Percentiles rank a stretch among this genome's conserved stretches.
phyloP scores from a whole-genome alignment of 2,888 invertebrate species.

The Cylloceria caligata region DNA sequence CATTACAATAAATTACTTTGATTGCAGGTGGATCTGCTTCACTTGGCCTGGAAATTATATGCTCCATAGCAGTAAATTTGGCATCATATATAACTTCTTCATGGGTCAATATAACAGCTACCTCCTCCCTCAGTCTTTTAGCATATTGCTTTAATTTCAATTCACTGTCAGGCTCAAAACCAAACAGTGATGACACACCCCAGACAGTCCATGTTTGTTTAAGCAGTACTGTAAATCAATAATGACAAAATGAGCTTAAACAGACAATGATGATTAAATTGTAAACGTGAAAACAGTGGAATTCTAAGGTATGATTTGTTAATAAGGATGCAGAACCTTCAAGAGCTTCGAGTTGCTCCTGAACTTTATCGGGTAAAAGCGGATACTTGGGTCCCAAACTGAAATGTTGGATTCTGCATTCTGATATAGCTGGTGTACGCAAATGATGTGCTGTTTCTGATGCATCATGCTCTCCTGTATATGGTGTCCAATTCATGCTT shows the following conservation, averaged over 20 bases:
- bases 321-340: constrained; percentile 50
- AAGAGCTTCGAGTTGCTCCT: constrained; percentile 58
- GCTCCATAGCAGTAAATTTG: constrained; percentile 72
- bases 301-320: background rate
- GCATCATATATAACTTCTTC: constrained; percentile 78
- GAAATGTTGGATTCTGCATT: constrained; percentile 51
- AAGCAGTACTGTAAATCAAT: constrained; percentile 75
- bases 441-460: background rate
- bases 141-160: constrained; percentile 80
- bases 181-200: constrained; percentile 80
- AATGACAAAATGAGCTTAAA: constrained; percentile 6
- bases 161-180: constrained; percentile 75
- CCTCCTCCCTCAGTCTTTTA: constrained; percentile 80
- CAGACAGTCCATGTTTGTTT: constrained; percentile 81
- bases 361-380: constrained; percentile 12
- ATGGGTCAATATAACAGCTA: constrained; percentile 75
- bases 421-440: constrained; percentile 37
- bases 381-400: constrained; percentile 56
- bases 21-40: constrained; percentile 73
- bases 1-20: constrained; percentile 69
- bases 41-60: constrained; percentile 68
- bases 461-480: background rate
- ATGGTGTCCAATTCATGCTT: constrained; percentile 31
- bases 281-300: background rate
- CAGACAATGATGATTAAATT: background rate